These are phyloP conservation scores for Gorsachius goisagi DNA, from an alignment of 2,113 vertebrate genomes.

Conservation along the genomic window DNA sequence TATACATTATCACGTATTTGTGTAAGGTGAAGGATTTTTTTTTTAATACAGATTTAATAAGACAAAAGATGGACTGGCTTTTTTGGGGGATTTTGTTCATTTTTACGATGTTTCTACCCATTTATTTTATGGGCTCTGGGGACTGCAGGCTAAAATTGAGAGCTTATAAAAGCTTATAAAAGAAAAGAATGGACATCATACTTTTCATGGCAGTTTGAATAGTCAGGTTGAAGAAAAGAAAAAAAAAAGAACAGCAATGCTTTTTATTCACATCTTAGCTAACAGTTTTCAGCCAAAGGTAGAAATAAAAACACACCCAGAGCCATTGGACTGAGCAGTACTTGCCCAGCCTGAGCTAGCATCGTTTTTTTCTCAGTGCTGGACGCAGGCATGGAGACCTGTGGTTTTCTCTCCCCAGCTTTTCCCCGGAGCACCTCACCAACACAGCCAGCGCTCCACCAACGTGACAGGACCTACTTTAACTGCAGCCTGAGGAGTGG, in stretches of 20 bases:
- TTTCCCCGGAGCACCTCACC: background rate
- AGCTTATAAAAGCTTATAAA: background rate
- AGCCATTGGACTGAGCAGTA: background rate
- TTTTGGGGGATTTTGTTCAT: background rate
- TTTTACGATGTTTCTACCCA: background rate
- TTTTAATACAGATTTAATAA: background rate
- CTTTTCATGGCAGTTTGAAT: background rate
- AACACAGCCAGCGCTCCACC: background rate
- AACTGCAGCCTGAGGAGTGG: fast-evolving
- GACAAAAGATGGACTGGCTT: background rate
- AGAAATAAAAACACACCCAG: background rate
- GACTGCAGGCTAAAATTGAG: background rate
- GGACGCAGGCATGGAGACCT: background rate
- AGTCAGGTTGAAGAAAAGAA: background rate
- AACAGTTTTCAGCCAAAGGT: background rate
- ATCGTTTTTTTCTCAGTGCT: background rate
- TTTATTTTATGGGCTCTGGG: conserved; percentile 28
- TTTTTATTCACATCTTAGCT: background rate
- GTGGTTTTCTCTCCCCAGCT: background rate
- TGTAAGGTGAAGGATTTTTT: background rate
- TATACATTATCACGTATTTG: background rate
- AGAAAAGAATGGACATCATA: background rate
- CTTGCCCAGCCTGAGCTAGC: background rate
- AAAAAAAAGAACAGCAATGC: background rate
- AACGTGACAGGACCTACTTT: background rate